phyloP scores from a whole-genome alignment of 2,797 vertebrate species.

The Alfaro cultratus region DNA sequence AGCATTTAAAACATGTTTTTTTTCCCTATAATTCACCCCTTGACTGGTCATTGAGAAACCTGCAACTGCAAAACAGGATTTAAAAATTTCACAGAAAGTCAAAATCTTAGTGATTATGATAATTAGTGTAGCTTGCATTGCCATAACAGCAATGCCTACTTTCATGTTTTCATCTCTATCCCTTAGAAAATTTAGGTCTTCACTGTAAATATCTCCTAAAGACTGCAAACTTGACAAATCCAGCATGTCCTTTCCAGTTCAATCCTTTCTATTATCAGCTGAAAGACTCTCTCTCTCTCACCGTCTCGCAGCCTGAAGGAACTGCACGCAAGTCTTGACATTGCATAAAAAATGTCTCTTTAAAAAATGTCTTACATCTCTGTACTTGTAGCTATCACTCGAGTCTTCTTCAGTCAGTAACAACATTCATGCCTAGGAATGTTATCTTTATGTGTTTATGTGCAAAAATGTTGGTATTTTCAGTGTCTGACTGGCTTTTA shows the following conservation, averaged over 20 bases:
- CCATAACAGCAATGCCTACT: not conserved
- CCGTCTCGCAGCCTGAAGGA: not conserved
- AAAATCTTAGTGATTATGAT: not conserved
- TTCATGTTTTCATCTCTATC: not conserved
- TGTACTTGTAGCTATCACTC: not conserved
- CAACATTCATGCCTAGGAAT: not conserved
- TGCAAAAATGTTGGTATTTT: not conserved
- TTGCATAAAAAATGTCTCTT: not conserved
- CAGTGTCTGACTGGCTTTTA: not conserved
- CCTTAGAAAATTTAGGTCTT: not conserved
- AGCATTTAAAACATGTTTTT: not conserved
- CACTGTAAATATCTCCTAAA: not conserved
- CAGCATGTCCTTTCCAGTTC: not conserved
- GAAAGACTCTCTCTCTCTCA: not conserved
- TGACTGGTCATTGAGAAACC: not conserved
- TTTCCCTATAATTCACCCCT: not conserved
- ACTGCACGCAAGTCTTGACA: not conserved
- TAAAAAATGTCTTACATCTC: not conserved
- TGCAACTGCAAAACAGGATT: not conserved
- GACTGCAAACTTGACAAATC: not conserved
- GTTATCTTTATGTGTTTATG: not conserved
- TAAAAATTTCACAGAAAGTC: not conserved
- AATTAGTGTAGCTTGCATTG: not conserved
- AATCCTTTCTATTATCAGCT: not conserved
- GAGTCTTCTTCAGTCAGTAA: not conserved